Base-by-base conservation (phyloP, 1,140 invertebrate species). In the Drosophila watanabei region DNA sequence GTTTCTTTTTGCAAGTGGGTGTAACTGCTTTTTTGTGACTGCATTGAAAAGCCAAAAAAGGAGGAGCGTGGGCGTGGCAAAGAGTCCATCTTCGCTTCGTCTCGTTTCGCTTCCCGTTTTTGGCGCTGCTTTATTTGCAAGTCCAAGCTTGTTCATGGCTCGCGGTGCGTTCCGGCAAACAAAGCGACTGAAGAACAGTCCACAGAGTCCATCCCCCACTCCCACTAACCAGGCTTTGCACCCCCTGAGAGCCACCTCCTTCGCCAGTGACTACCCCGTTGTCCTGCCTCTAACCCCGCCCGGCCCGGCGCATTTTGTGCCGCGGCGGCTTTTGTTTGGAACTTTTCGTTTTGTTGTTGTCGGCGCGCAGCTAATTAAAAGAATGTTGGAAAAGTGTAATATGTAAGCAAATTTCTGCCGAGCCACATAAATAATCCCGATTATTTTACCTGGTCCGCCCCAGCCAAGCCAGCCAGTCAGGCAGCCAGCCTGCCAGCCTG, bases 351-450 rank as follows among this genome's bases (percentile, higher is more conserved):
- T 80, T 82, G 62, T 78, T 79, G 63, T 72, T 66, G 78, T 3
- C 49, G 49, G 30, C 49, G 80, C 39, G 69, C 62, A 52, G 85
- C 85, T 88, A 88, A 88, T 88, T 88, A 88, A 88, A 88, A 71
- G 77, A 85, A 79, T 88, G 87, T 89, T 79, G 79, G 66, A 68
- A 69, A 73, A 85, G 65, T 88, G 84, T 88, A 84, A 87, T 84
- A 71, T 87, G 84, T 84, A 89, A 80, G 85, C 66, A 79, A 88
- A 84, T 84, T 89, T 84, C 61, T 64, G 69, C 61, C 69, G 32
- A 72, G 78, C 46, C 72, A 65, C 80, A 89, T 89, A 81, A 88
- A 89, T 89, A 89, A 84, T 79, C 71, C 80, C 46, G 57, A 52
- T 80, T 68, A 81, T 79, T 89, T 72, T 72, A 81, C 85, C 81